A percentile compares a stretch with the other conserved stretches of the same genome.
These are phyloP conservation scores for Dendrocincla tyrannina DNA, from an alignment of 2,797 vertebrate genomes.

Conservation along the genomic window DNA sequence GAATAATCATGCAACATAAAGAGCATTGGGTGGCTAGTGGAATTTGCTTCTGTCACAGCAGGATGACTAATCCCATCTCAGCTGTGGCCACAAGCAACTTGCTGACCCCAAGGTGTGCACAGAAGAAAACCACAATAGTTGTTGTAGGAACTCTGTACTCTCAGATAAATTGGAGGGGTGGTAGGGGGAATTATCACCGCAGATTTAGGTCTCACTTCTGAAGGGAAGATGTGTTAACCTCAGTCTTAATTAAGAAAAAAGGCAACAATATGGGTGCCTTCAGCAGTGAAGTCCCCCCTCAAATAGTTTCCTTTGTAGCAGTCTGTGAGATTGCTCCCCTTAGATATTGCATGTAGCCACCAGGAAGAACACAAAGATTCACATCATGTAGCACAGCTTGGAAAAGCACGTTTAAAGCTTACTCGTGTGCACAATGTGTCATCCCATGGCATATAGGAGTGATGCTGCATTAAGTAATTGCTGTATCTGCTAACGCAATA, in stretches of 20 bases:
- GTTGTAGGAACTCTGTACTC: neutral
- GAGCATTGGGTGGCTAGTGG: neutral
- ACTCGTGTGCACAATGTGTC: fast-evolving
- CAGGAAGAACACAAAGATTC: neutral
- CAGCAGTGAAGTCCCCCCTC: neutral
- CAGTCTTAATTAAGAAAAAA: neutral
- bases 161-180: fast-evolving
- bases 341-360: neutral
- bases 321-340: neutral
- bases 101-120: neutral
- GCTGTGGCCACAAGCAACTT: neutral
- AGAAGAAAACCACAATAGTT: neutral
- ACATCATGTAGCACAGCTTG: neutral
- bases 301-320: neutral
- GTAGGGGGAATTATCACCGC: neutral
- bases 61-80: neutral
- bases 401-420: neutral
- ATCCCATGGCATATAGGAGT: neutral
- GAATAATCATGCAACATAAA: neutral
- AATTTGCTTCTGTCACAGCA: neutral
- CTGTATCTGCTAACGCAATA: neutral
- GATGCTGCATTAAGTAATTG: neutral
- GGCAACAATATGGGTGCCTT: neutral
- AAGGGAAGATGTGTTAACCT: neutral
- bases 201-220: neutral